Evolutionary conservation across 2,113 vertebrate species (phyloP).

Genomic region (Rhagologus leucostigma): DNA sequence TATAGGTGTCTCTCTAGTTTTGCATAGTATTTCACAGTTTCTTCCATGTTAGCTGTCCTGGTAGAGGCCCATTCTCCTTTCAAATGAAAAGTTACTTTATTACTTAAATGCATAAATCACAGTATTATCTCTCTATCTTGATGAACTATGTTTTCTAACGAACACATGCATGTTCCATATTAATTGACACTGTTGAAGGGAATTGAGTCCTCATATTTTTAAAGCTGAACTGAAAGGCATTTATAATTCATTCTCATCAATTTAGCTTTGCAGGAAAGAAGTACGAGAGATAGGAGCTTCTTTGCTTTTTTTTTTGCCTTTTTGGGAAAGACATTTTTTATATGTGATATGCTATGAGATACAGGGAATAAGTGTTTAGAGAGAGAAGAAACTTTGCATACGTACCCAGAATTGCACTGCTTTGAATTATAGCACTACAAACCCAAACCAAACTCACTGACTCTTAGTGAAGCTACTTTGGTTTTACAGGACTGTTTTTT

Average conservation of each 20-base stretch:
- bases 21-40: neutral
- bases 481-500: neutral
- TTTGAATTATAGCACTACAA: neutral
- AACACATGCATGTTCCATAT: neutral
- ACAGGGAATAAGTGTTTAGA: neutral
- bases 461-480: neutral
- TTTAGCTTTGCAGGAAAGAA: conserved; percentile 1
- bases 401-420: neutral
- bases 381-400: neutral
- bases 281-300: neutral
- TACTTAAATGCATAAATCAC: neutral
- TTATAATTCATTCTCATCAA: conserved; percentile 44
- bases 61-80: neutral
- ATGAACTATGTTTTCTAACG: neutral
- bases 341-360: neutral
- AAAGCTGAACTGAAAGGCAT: conserved; percentile 54
- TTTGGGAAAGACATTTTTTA: neutral
- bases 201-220: neutral
- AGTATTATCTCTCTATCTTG: neutral
- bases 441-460: neutral
- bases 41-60: neutral
- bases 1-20: neutral
- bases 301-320: neutral
- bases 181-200: neutral
- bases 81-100: neutral